Conservation (phyloP, 2,797 vertebrate genomes). For the Anisognathus igniventris region DNA sequence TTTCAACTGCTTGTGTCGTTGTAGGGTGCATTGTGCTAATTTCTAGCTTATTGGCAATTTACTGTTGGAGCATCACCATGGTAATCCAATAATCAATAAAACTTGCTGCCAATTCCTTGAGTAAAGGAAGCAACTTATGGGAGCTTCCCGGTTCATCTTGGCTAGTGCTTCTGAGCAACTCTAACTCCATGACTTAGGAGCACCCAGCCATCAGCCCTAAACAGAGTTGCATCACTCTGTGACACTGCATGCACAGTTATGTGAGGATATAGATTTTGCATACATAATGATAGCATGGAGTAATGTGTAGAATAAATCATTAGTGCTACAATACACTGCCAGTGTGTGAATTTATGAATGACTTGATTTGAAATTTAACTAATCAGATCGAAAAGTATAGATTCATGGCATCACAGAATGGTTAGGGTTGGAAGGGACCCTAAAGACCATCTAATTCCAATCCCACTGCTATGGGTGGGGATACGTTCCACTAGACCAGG, state of each 20-base stretch:
- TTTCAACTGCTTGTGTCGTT: neutral
- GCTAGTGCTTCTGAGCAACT: neutral
- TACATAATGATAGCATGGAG: neutral
- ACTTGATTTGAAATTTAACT: neutral
- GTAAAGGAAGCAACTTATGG: accelerated
- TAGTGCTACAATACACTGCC: neutral
- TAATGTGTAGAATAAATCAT: neutral
- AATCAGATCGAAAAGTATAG: neutral
- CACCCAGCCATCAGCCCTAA: neutral
- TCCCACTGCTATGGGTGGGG: neutral
- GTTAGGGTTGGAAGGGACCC: neutral
- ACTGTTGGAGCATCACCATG: neutral
- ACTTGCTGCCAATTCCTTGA: neutral
- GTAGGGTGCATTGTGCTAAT: neutral
- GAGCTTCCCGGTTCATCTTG: neutral
- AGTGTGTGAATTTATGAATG: neutral
- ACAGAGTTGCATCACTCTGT: neutral
- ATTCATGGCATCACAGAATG: too few species aligned
- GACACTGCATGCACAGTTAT: neutral
- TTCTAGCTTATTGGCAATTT: neutral
- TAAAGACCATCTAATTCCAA: neutral
- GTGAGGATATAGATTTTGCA: neutral
- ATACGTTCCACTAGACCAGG: too few species aligned
- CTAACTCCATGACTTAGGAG: neutral
- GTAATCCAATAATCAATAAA: neutral